phyloP scores from a whole-genome alignment of 1,140 invertebrate species.

The Whitmania pigra region DNA sequence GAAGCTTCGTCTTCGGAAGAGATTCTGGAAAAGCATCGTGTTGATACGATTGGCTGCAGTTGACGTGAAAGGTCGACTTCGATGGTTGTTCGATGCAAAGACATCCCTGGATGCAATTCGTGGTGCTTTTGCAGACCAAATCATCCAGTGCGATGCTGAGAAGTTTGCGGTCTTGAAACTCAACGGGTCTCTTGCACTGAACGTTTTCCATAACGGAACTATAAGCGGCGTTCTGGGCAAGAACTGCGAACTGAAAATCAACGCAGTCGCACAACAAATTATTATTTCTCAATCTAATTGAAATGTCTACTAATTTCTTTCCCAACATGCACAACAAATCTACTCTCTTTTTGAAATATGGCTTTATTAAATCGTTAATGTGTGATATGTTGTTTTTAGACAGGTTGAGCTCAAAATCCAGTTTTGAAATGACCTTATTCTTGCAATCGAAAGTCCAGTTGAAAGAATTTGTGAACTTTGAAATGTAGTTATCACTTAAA shows the following conservation, averaged over 20 bases:
- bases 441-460: conserved; percentile 4
- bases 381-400: not conserved
- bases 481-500: not conserved
- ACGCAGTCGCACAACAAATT: not conserved
- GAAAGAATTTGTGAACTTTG: not conserved
- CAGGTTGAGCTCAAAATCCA: not conserved
- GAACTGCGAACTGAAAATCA: not conserved
- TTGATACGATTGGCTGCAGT: not conserved
- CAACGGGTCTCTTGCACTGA: not conserved
- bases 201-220: not conserved
- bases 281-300: not conserved
- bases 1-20: not conserved
- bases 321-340: not conserved
- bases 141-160: not conserved
- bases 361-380: not conserved
- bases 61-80: not conserved
- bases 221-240: not conserved
- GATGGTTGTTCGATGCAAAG: not conserved
- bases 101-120: not conserved
- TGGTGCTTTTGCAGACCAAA: not conserved
- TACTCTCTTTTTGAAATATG: not conserved
- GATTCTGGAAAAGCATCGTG: not conserved
- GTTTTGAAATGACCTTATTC: not conserved
- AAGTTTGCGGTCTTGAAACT: not conserved
- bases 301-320: not conserved